These are phyloP conservation scores for Kryphioiulus occultus DNA, from an alignment of 2,888 invertebrate species.

Conservation along the genomic window DNA sequence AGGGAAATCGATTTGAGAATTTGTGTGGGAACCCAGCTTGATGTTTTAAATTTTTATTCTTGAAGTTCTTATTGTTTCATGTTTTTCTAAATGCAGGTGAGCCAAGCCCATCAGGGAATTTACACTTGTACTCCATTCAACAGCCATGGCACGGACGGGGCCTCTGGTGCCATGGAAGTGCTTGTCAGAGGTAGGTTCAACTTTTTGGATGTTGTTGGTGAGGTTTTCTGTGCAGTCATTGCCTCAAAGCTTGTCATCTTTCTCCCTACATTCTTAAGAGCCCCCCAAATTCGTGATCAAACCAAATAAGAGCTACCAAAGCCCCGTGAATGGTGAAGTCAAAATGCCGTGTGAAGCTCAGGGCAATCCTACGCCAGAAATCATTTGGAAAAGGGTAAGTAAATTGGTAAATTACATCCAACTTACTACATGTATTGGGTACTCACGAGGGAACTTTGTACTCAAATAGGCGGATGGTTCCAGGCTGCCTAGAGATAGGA, in stretches of 20 bases:
- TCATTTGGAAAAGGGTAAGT: conserved; percentile 84
- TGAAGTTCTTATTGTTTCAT: not conserved
- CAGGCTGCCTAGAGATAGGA: conserved; percentile 80
- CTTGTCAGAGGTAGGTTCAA: conserved; percentile 63
- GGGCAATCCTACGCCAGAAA: conserved; percentile 87
- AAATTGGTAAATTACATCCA: not conserved
- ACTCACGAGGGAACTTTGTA: not conserved
- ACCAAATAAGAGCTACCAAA: conserved; percentile 90
- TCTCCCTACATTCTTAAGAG: conserved; percentile 65
- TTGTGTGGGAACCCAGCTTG: too few species aligned
- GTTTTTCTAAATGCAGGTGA: conserved; percentile 67
- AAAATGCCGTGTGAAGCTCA: conserved; percentile 95
- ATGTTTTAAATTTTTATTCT: not conserved
- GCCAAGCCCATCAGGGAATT: conserved; percentile 89
- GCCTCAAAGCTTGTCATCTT: not conserved
- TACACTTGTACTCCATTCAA: conserved; percentile 97
- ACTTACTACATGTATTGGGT: not conserved
- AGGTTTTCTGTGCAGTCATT: not conserved
- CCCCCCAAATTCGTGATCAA: conserved; percentile 90
- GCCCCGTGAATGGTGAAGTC: conserved; percentile 87
- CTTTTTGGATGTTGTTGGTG: not conserved
- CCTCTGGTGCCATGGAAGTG: conserved; percentile 81
- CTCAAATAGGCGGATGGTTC: conserved; percentile 75
- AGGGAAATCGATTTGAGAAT: too few species aligned
- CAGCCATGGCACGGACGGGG: conserved; percentile 91